Evolutionary conservation across 2,888 invertebrate species (phyloP), one percentile per base, ranked within the genome.

Genomic region (Bedellia somnulentella): DNA sequence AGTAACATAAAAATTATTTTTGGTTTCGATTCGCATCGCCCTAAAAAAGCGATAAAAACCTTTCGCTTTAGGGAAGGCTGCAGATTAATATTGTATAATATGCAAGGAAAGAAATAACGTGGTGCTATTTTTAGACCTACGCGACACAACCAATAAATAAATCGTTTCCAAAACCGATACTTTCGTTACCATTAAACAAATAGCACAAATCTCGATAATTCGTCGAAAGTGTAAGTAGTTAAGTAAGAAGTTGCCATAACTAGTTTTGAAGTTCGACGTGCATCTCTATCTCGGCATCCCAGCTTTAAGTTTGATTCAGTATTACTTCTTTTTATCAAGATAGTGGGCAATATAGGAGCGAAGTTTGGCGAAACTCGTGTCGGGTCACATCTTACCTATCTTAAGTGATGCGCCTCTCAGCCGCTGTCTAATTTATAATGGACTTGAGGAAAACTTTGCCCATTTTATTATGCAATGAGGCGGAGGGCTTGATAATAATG

Each of bases 401-500:
- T 73, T 64, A 73, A 71, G 66, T 67, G 73, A 73, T 70, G 71
- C 68, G 70, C 61, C 61, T 60, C 67, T 70, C 52, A 52, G 52
- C 66, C 68, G 61, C 62, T 66, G 73, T 73, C 73, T 75, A 73
- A 75, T 75, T 75, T 73, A 73, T 75, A 75, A 73, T 75, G 73
- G 75, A 71, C 73, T 75, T 73, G 62, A 57, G 70, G 60, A 70
- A n/a, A 75, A 73, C 71, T 75, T 75, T 47, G 64, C 52, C 66
- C 73, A 75, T 75, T 75, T 75, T 75, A 75, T 73, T 73, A 75
- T 73, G 73, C 71, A 71, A 68, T 71, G 73, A 67, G 67, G 62
- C 54, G 67, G 71, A 63, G 66, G 63, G 68, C 70, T 63, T 62
- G 64, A 66, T 75, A 75, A 73, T 67, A 73, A 73, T 62, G 58